A percentile compares a stretch with the other conserved stretches of the same genome.
Conservation (phyloP, 92 coral and sea anemone genomes). For the Heliopora coerulea region DNA sequence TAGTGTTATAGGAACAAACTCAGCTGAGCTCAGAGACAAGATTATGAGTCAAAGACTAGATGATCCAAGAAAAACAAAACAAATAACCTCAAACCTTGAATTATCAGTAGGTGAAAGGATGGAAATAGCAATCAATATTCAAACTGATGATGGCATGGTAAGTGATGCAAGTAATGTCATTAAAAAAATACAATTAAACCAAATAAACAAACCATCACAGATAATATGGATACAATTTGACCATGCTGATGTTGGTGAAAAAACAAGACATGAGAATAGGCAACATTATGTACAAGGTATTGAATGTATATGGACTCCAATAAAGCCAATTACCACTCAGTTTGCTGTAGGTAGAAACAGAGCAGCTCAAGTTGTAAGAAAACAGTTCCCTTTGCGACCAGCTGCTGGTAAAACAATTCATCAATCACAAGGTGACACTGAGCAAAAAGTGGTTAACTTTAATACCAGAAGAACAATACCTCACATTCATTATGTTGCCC, state of each 20-base stretch:
- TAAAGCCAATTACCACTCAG: conserved; percentile 48
- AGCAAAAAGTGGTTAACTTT: conserved; percentile 1
- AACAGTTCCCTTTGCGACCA: conserved; percentile 43
- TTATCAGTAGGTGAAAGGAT: conserved; percentile 50
- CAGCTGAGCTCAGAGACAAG: conserved; percentile 54
- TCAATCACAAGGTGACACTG: conserved; percentile 35
- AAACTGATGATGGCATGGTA: conserved; percentile 48
- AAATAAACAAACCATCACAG: conserved; percentile 23
- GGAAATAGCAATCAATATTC: conserved; percentile 38
- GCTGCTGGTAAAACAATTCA: conserved; percentile 2
- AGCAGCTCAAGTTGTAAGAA: conserved; percentile 15
- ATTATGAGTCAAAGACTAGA: conserved; percentile 52
- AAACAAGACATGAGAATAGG: conserved; percentile 47
- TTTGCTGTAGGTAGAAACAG: conserved; percentile 49
- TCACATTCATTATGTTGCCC: conserved; percentile 43
- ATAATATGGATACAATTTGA: conserved; percentile 53
- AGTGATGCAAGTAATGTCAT: conserved; percentile 46
- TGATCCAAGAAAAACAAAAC: conserved; percentile 63
- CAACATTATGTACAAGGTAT: conserved; percentile 34
- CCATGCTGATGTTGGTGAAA: conserved; percentile 48
- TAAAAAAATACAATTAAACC: conserved; percentile 32
- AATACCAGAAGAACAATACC: conserved; percentile 41
- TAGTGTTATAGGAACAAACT: conserved; percentile 58
- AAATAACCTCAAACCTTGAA: conserved; percentile 48
- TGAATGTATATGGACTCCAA: conserved; percentile 51